These are phyloP conservation scores for Chiloscyllium punctatum DNA, from an alignment of 2,797 vertebrate species.

Conservation along the genomic window DNA sequence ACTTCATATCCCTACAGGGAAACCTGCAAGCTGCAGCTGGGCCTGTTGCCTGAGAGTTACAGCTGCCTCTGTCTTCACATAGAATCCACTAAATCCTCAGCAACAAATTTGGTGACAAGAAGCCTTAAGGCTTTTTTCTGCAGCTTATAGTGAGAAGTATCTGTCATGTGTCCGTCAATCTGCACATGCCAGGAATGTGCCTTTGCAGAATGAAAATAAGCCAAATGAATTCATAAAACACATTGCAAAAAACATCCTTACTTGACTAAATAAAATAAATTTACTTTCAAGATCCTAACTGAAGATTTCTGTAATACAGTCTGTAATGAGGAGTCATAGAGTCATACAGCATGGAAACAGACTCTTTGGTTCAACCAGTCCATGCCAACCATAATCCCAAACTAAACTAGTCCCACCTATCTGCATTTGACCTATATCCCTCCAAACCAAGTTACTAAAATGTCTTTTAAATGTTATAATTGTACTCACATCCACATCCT, in stretches of 20 bases:
- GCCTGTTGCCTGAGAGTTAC: slow-evolving; percentile 15
- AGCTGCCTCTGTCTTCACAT: neutral
- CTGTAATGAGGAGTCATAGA: neutral
- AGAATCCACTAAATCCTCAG: slow-evolving; percentile 19
- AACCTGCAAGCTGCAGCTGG: slow-evolving; percentile 18
- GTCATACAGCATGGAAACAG: too few relatives aligned
- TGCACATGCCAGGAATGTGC: neutral
- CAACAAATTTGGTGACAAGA: slow-evolving; percentile 26
- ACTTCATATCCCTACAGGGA: slow-evolving; percentile 16
- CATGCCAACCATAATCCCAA: too few relatives aligned
- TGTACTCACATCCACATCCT: too few relatives aligned
- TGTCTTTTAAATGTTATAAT: too few relatives aligned
- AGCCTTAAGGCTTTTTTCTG: neutral
- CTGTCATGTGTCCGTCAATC: slow-evolving; percentile 9
- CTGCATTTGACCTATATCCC: too few relatives aligned
- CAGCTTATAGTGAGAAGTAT: neutral
- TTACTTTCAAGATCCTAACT: neutral
- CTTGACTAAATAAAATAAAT: neutral
- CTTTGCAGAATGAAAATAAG: neutral
- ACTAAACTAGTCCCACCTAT: too few relatives aligned
- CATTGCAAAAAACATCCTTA: neutral
- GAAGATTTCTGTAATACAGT: neutral
- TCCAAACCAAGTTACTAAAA: too few relatives aligned
- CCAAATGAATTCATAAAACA: neutral
- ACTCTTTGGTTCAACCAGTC: too few relatives aligned